Conservation (phyloP, 2,797 vertebrate species). For the Bradypodion ventrale region DNA sequence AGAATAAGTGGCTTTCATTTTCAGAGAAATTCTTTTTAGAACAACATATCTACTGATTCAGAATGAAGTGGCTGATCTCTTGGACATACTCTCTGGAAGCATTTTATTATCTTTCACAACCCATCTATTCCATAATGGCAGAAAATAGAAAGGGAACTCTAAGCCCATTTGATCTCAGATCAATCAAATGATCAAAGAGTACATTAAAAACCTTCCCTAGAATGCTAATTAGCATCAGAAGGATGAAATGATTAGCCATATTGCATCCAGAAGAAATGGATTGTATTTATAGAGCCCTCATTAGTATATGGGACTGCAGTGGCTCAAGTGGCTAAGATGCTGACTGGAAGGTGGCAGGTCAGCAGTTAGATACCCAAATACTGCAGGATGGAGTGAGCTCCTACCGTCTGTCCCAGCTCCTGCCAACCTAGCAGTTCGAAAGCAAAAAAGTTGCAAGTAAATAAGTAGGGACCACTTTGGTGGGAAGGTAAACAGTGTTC, state of each 20-base stretch:
- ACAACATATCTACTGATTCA: conserved; percentile 4
- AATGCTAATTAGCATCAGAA: neutral
- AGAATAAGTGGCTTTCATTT: neutral
- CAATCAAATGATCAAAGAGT: neutral
- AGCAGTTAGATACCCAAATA: too few relatives aligned
- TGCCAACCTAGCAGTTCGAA: too few relatives aligned
- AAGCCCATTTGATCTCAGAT: too few relatives aligned
- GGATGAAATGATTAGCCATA: neutral
- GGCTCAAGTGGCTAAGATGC: too few relatives aligned
- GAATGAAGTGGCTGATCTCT: conserved; percentile 1
- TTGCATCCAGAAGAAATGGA: neutral
- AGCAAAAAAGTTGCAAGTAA: too few relatives aligned
- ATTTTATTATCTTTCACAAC: conserved; percentile 37
- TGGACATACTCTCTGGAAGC: conserved; percentile 7
- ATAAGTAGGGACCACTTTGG: too few relatives aligned
- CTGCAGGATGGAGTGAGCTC: too few relatives aligned
- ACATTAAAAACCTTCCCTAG: neutral
- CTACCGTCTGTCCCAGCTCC: too few relatives aligned
- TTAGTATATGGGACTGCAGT: too few relatives aligned
- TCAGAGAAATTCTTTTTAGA: conserved; percentile 20
- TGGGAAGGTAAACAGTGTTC: too few relatives aligned
- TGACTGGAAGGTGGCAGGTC: too few relatives aligned
- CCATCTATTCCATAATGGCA: neutral
- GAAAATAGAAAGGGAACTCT: neutral
- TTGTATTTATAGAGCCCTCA: too few relatives aligned